These are phyloP conservation scores for Synergus laeviventris DNA, from an alignment of 2,888 invertebrate species.

Conservation along the genomic window DNA sequence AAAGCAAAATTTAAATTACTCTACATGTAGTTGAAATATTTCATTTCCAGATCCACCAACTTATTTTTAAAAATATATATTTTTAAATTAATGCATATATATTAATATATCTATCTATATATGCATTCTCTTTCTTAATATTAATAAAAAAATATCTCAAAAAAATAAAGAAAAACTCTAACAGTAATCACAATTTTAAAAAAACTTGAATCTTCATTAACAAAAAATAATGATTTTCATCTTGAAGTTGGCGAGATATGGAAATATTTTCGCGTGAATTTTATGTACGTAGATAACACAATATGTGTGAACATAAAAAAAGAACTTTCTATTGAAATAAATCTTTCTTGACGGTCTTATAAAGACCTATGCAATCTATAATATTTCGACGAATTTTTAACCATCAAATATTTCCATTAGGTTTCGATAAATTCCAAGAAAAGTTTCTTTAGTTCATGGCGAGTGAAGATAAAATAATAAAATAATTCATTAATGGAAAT, in stretches of 20 bases:
- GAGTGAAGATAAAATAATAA: background rate
- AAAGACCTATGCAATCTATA: conserved; percentile 8
- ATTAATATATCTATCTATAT: background rate
- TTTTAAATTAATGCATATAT: background rate
- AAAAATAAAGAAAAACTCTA: background rate
- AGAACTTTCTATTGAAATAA: conserved; percentile 1
- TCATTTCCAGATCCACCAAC: conserved; percentile 22
- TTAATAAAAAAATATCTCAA: background rate
- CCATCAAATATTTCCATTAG: conserved; percentile 27
- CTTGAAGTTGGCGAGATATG: background rate
- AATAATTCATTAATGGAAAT: conserved; percentile 4
- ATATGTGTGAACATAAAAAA: conserved; percentile 14
- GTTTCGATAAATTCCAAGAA: background rate
- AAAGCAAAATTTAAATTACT: background rate
- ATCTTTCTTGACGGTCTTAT: conserved; percentile 19
- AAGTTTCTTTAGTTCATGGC: background rate
- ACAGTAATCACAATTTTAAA: background rate
- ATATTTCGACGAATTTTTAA: background rate
- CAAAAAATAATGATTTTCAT: background rate
- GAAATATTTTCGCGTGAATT: conserved; percentile 28
- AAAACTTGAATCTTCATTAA: background rate
- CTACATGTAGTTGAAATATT: background rate
- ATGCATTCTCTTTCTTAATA: background rate
- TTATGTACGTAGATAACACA: conserved; percentile 24
- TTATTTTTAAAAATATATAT: background rate